Conservation (phyloP, 2,888 invertebrate genomes). For the Hecatera dysodea region DNA sequence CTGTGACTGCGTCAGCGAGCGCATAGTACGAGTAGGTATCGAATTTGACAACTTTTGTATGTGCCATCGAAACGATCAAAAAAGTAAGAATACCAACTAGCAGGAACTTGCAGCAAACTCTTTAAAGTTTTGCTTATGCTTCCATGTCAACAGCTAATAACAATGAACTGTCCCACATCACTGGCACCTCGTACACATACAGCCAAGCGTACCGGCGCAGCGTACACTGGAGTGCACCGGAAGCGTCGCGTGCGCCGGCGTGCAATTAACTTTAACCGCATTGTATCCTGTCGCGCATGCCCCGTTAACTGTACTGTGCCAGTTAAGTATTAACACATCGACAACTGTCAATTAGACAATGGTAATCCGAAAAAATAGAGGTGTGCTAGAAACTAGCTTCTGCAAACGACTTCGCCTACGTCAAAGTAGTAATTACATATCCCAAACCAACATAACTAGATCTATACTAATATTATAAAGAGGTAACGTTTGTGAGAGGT, state of each 20-base stretch:
- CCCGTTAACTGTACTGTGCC: constrained; percentile 71
- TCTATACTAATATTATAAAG: no score
- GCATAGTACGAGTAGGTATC: no score
- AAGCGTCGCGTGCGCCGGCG: constrained; percentile 73
- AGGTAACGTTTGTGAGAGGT: no score
- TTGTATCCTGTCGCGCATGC: constrained; percentile 76
- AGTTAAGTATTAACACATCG: constrained; percentile 51
- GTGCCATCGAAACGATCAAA: no score
- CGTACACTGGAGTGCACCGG: constrained; percentile 68
- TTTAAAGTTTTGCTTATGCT: constrained; percentile 20
- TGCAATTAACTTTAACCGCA: constrained; percentile 79
- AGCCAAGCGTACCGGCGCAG: constrained; percentile 8
- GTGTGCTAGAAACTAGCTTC: neutral
- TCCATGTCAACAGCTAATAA: constrained; percentile 12
- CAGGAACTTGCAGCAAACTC: neutral
- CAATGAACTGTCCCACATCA: constrained; percentile 26
- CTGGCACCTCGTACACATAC: constrained; percentile 17
- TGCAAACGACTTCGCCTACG: no score
- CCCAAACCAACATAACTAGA: no score
- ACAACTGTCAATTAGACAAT: constrained; percentile 16
- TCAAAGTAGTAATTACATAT: no score
- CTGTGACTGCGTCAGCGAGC: neutral
- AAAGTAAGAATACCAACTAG: no score
- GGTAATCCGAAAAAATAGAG: constrained; percentile 13
- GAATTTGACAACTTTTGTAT: no score